phyloP scores from a whole-genome alignment of 2,888 invertebrate species.

The Coremacera marginata region DNA sequence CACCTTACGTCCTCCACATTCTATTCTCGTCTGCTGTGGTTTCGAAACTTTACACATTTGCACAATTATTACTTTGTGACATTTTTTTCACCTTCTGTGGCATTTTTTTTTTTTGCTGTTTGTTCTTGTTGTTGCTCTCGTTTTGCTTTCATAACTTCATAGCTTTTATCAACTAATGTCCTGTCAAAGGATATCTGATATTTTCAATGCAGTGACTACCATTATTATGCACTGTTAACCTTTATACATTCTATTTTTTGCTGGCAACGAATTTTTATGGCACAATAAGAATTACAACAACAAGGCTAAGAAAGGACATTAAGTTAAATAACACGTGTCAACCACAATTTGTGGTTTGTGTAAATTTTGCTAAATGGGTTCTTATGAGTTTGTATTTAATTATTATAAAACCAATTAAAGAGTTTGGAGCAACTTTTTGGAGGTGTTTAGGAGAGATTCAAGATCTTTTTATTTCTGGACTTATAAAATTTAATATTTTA shows the following conservation, averaged over 20 bases:
- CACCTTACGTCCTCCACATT: neutral
- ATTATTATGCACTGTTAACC: slow-evolving; percentile 26
- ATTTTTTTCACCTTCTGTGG: neutral
- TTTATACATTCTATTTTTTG: neutral
- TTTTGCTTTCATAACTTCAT: neutral
- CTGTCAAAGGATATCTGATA: slow-evolving; percentile 27
- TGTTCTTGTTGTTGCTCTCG: neutral
- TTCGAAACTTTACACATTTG: slow-evolving; percentile 6
- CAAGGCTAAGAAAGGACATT: too few species aligned
- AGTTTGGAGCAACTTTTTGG: too few species aligned
- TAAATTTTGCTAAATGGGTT: too few species aligned
- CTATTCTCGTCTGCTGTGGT: neutral
- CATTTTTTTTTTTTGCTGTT: neutral
- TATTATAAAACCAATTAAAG: too few species aligned
- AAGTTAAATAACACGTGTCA: too few species aligned
- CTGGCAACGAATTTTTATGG: too few species aligned
- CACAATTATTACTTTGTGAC: slow-evolving; percentile 5
- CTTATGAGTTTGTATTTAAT: too few species aligned
- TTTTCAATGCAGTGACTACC: slow-evolving; percentile 3
- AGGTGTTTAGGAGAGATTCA: too few species aligned
- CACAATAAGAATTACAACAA: too few species aligned
- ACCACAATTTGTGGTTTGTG: too few species aligned
- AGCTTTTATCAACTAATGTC: slow-evolving; percentile 27
- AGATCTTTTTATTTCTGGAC: too few species aligned
- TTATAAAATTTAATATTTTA: too few species aligned